Evolutionary conservation across 2,888 invertebrate genomes (phyloP), one percentile per base, ranked within the genome.

Genomic region (Syritta pipiens): DNA sequence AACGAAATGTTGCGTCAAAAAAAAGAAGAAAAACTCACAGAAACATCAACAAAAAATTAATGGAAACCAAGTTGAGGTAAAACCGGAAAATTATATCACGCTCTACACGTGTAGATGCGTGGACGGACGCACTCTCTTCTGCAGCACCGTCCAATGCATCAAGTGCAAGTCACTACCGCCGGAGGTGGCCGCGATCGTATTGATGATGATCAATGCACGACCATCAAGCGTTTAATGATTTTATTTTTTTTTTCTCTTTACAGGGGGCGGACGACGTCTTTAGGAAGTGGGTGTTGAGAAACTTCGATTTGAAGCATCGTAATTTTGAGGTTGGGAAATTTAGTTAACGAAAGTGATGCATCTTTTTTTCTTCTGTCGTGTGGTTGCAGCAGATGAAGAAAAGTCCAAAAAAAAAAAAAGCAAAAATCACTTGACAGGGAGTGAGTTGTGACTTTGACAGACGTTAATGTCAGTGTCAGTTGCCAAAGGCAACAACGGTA

Each of bases 81-180:
- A 71, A 71, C 71, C 71, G 71, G 71, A 71, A 62, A 71, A 71
- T 71, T 71, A 71, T 71, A 71, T 71, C 62, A 71, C 60, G 14
- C 20, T 9, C 30, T 26, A 51, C 71, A 62, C 53, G 71, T 71
- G 60, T 53, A 53, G 24, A 49, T 37, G 37, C 46, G 71, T 62
- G 37, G 28, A 62, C n/a, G n/a, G n/a, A n/a, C 20, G 32, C 60
- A 26, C 59, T 60, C 51, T 53, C 42, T 44, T 24, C 7, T 26
- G 22, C 20, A 28, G 19, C 32, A 42, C 24, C 17, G 12, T 37
- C 30, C 24, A 26, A 12, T 42, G 59, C 68, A 49, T 17, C 30
- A 49, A 59, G 59, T 68, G 32, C 60, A 53, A 35, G 10, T 20
- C 19, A 12, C 35, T 24, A 32, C 6, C 28, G n/a, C 22, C 22